Evolutionary conservation across 2,797 vertebrate genomes (phyloP), one percentile per base, ranked within the genome.

Genomic region (Enteromius radiatus): DNA sequence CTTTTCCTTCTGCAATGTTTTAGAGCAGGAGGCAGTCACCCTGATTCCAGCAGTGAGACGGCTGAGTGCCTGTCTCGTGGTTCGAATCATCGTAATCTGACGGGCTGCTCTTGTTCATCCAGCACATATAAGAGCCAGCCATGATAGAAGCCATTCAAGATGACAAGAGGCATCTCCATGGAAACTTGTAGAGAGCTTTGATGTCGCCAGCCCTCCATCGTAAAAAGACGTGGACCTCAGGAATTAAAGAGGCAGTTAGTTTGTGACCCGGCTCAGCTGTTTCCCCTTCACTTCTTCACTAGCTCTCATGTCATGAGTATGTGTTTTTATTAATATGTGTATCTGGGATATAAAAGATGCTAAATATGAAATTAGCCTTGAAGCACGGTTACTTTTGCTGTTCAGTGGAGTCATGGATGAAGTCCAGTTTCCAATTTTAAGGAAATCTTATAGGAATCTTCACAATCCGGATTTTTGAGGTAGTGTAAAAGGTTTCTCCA

Each of bases 81-180:
- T 61, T 71, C 5, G 6, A 45, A 56, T 2, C 17, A 54, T 5
- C 11, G 0, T 79, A 47, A 21, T 54, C 76, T 68, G 63, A 49
- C 17, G 23, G 36, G 43, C 49, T 41, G 63, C 64, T 28, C 31
- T 28, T 5, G 33, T 56, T 56, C 49, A 43, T 23, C 49, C 23
- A 56, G 17, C 52, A 38, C 36, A 41, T 54, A 26, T 68, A 79
- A 54, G 64, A 68, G 33, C n/a, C 63, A 52, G 47, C 28, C 21
- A 3, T 78, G 61, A 78, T 67, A 33, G 26, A 76, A 33, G 49
- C 33, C 38, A 21, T 77, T 41, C 52, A 52, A 77, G 21, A 36
- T 71, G 75, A 83, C 54, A 65, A 31, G 74, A 52, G 82, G 77
- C 33, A 76, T 86, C 49, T 69, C 85, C 80, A 85, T 88, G 80